These are phyloP conservation scores for Aphelenchoides avenae DNA, from an alignment of 1,140 invertebrate species.

Conservation along the genomic window DNA sequence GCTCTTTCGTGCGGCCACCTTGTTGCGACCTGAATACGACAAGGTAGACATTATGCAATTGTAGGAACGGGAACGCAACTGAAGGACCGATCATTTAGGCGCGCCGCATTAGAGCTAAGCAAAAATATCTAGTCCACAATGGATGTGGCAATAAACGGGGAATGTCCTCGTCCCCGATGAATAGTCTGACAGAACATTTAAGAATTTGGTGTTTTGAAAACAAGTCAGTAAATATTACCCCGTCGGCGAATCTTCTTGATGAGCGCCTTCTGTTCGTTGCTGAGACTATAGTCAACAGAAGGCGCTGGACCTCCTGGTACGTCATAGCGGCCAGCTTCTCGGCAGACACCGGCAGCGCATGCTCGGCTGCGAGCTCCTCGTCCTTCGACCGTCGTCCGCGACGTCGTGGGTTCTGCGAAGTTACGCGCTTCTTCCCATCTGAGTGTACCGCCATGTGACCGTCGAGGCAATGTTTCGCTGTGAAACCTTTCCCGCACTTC, in stretches of 20 bases:
- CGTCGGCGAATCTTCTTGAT: conserved; percentile 56
- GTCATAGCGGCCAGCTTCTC: conserved; percentile 50
- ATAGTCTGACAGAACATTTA: too few relatives aligned
- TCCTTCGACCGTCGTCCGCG: conserved; percentile 56
- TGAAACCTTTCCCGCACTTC: too few relatives aligned
- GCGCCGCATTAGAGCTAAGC: too few relatives aligned
- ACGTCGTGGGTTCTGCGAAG: too few relatives aligned
- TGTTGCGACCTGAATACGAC: conserved; percentile 51
- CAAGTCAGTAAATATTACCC: conserved; percentile 21
- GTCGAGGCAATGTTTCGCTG: too few relatives aligned
- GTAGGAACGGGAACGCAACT: too few relatives aligned
- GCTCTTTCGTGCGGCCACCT: conserved; percentile 57
- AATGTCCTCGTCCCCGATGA: too few relatives aligned
- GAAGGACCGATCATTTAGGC: too few relatives aligned
- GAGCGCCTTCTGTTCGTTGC: conserved; percentile 39
- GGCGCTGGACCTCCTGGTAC: conserved; percentile 46
- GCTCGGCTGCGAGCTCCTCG: conserved; percentile 47
- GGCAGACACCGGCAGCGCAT: conserved; percentile 47
- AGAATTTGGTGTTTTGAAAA: conserved; percentile 3
- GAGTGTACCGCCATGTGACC: too few relatives aligned
- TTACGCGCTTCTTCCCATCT: too few relatives aligned
- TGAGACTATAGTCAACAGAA: conserved; percentile 42
- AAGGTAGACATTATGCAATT: conserved; percentile 5
- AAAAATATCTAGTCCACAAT: too few relatives aligned
- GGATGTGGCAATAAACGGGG: too few relatives aligned